Conservation (phyloP, 2,888 invertebrate species). For the Linnaemya vulpina region DNA sequence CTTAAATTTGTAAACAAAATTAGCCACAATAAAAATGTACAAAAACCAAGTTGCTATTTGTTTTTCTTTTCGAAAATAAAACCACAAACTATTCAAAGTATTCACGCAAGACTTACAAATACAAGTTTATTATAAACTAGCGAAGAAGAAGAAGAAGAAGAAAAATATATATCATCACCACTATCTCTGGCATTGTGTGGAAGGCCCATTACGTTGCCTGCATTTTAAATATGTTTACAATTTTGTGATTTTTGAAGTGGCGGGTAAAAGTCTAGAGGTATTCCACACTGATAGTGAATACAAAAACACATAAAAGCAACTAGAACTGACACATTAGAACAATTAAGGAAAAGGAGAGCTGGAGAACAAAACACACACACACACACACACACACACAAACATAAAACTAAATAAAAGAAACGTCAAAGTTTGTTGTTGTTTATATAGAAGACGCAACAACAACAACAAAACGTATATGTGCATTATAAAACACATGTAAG, state of each 20-base stretch:
- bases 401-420: slow-evolving; percentile 3
- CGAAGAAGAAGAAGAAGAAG: background rate
- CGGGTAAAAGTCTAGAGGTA: slow-evolving; percentile 49
- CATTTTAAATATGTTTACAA: slow-evolving; percentile 38
- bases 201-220: slow-evolving; percentile 46
- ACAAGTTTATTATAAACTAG: background rate
- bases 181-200: slow-evolving; percentile 23
- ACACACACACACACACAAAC: background rate
- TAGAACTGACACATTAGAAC: slow-evolving; percentile 58
- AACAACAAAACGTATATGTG: background rate
- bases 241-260: slow-evolving; percentile 38
- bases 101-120: background rate
- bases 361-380: slow-evolving; percentile 2
- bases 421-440: slow-evolving; percentile 20
- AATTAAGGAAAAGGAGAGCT: slow-evolving; percentile 20
- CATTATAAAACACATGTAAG: slow-evolving; percentile 22
- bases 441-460: slow-evolving; percentile 7
- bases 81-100: slow-evolving; percentile 2
- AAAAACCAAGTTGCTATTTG: no score
- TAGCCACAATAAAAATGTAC: no score
- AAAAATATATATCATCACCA: slow-evolving; percentile 14
- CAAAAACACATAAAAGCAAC: slow-evolving; percentile 23
- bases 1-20: no score
- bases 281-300: slow-evolving; percentile 28
- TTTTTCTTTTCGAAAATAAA: slow-evolving; percentile 3